Conservation (phyloP, 2,113 vertebrate species). For the Engraulis encrasicolus region DNA sequence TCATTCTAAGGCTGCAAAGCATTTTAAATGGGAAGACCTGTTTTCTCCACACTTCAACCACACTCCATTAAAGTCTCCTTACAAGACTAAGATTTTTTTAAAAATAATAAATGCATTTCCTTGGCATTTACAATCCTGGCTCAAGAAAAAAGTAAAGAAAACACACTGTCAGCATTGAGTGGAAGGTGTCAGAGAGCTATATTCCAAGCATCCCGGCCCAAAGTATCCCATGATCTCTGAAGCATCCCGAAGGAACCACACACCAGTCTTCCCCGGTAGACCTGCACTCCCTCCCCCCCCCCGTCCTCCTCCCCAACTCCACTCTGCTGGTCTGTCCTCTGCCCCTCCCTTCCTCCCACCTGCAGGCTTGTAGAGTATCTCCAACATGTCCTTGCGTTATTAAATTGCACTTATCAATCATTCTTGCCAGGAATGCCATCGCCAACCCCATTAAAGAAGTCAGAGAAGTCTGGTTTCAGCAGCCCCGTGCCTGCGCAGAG, state of each 20-base stretch:
- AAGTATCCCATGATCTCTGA: background rate
- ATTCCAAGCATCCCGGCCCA: background rate
- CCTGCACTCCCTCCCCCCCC: conserved; percentile 58
- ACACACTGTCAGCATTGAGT: background rate
- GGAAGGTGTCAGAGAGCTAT: background rate
- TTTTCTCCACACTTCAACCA: background rate
- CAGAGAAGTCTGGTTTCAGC: conserved; percentile 98
- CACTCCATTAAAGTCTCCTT: background rate
- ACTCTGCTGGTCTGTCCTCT: conserved; percentile 28
- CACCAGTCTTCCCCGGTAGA: conserved; percentile 27
- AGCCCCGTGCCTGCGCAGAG: conserved; percentile 88
- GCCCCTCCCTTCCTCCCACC: conserved; percentile 71
- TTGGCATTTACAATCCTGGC: background rate
- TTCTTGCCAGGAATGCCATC: conserved; percentile 95
- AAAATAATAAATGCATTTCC: background rate
- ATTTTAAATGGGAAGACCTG: background rate
- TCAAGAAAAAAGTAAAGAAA: background rate
- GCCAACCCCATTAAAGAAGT: conserved; percentile 95
- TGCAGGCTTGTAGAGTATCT: conserved; percentile 81
- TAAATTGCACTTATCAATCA: conserved; percentile 86
- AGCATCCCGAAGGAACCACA: background rate
- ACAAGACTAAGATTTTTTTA: background rate
- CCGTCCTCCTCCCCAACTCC: conserved; percentile 58
- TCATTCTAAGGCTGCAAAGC: no score
- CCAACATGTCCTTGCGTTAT: conserved; percentile 83